Conservation (phyloP, 2,888 invertebrate genomes). For the Trachelus troglodyta region DNA sequence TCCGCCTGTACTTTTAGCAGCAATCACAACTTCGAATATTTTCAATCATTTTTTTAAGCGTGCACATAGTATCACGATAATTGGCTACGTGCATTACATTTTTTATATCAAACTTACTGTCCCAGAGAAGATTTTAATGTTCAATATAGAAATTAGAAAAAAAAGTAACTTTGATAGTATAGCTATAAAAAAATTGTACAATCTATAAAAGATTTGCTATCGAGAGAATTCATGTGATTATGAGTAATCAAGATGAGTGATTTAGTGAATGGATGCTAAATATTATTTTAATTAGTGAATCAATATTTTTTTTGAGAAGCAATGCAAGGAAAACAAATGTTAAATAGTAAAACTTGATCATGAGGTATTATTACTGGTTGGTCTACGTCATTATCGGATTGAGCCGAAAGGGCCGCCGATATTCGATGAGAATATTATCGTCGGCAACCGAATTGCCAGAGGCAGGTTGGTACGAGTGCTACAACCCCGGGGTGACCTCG, state of each 20-base stretch:
- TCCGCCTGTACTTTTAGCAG: not conserved
- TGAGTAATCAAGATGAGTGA: not conserved
- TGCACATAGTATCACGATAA: not conserved
- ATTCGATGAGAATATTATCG: not conserved
- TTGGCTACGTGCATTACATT: not conserved
- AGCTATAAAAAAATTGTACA: not conserved
- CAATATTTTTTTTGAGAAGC: not conserved
- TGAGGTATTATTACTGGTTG: not conserved
- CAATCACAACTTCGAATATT: not conserved
- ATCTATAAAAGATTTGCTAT: not conserved
- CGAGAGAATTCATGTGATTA: not conserved
- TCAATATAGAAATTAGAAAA: not conserved
- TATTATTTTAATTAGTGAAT: not conserved
- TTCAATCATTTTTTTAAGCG: not conserved
- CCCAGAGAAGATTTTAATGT: not conserved
- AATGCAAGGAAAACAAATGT: not conserved
- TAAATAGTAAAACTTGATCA: not conserved
- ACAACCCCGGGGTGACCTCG: conserved; percentile 41
- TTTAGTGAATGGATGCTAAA: not conserved
- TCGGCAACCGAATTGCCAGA: conserved; percentile 48
- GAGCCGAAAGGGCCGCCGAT: not conserved
- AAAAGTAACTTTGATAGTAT: not conserved
- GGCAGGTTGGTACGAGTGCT: conserved; percentile 48
- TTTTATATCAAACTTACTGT: not conserved
- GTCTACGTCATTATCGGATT: not conserved